A percentile compares a stretch with the other conserved stretches of the same genome.
These are phyloP conservation scores for Pelvicachromis taeniatus DNA, from an alignment of 2,113 vertebrate species.

Conservation along the genomic window DNA sequence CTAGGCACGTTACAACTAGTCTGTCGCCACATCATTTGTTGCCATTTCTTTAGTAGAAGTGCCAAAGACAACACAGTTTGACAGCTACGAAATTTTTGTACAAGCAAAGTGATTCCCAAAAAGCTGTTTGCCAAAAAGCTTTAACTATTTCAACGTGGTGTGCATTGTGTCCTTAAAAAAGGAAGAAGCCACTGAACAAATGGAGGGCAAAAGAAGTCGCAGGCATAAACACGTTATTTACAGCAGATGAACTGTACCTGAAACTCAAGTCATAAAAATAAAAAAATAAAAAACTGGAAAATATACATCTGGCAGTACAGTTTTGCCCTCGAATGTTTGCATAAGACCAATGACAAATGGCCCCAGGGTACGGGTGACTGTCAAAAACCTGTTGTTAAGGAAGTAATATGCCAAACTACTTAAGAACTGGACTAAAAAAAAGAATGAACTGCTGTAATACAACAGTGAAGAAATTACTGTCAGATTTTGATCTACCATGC, in stretches of 20 bases:
- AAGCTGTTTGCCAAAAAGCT: neutral
- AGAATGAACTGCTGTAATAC: neutral
- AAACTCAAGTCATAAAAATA: neutral
- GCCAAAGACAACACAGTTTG: neutral
- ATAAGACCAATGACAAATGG: neutral
- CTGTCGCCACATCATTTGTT: neutral
- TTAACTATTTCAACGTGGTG: neutral
- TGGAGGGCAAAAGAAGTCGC: neutral
- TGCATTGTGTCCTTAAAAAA: neutral
- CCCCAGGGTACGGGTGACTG: neutral
- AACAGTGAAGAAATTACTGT: neutral
- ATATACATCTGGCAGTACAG: neutral
- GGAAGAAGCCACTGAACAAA: neutral
- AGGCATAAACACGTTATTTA: neutral
- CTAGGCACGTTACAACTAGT: neutral
- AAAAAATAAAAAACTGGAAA: no score
- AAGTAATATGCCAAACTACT: neutral
- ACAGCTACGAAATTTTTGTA: neutral
- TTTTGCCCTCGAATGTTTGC: neutral
- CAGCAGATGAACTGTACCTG: neutral
- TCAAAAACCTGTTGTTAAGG: neutral
- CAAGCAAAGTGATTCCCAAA: neutral
- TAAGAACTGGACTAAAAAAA: neutral
- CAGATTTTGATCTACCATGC: neutral
- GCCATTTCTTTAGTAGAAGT: neutral